Evolutionary conservation across 2,888 invertebrate species (phyloP), one percentile per base, ranked within the genome.

Genomic region (Pristionchus fissidentatus): DNA sequence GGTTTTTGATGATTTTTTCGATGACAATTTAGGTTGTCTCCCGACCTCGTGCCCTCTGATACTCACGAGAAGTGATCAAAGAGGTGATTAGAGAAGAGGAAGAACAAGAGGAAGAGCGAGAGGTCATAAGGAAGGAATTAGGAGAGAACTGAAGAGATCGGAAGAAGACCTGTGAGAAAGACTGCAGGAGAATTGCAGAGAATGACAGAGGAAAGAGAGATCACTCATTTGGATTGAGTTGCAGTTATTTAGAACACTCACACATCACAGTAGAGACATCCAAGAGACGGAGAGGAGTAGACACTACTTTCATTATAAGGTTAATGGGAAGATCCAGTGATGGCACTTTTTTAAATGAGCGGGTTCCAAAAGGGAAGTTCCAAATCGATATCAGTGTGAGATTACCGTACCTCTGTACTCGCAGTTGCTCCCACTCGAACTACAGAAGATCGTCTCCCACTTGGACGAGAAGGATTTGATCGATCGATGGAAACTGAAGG

Each of bases 401-500:
- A 4, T 55, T 15, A 55, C 55, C 15, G 22, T 55, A 55, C 55
- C 55, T 55, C 55, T 5, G 22, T n/a, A 55, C 3, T 55, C 4
- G 55, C 7, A 22, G 55, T 22, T 22, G 19, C n/a, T 41, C 41
- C 70, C 13, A 70, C 43, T 70, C 43, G 70, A 70, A 70, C 43
- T 7, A 41, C n/a, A n/a, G n/a, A n/a, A n/a, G 26, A 38, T 41
- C 70, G 38, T 70, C 62, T 19, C 38, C 62, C 62, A n/a, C 19
- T 66, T 66, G 3, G 19, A 38, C 7, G 62, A 66, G n/a, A n/a
- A n/a, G n/a, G n/a, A 70, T 41, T 70, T 0, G 70, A 70, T 70
- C 70, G 70, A 70, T 70, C 70, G 15, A 70, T 22, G 4, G 70
- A 70, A 32, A 70, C 43, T 22, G 70, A 70, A 70, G 70, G 38